phyloP scores from a whole-genome alignment of 23 tunicate genomes.

The Trididemnum clinides region DNA sequence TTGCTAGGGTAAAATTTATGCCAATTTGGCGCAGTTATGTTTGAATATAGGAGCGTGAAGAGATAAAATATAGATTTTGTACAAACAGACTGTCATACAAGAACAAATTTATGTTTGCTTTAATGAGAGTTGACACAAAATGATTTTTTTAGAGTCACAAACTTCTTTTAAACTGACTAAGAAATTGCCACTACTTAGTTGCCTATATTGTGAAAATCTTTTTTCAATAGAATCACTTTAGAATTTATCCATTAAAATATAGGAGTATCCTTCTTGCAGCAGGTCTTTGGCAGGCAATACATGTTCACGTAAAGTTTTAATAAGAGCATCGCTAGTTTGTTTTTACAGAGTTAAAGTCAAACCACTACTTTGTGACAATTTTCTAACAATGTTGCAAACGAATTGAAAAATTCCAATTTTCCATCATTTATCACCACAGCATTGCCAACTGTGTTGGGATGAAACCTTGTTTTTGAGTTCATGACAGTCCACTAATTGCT shows the following conservation, averaged over 20 bases:
- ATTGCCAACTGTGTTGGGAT: constrained; percentile 14
- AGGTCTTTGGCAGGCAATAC: background rate
- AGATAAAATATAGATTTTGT: too few species aligned
- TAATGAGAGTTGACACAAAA: constrained; percentile 5
- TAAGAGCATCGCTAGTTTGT: constrained; percentile 1
- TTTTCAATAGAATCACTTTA: constrained; percentile 30
- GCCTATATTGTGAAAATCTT: constrained; percentile 20
- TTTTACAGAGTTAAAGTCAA: too few species aligned
- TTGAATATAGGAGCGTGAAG: too few species aligned
- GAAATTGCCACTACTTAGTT: constrained; percentile 1
- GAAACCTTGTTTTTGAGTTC: background rate
- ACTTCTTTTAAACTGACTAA: constrained; percentile 14
- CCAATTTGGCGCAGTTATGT: too few species aligned
- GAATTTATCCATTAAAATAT: background rate
- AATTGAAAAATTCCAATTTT: constrained; percentile 12
- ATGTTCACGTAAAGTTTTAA: constrained; percentile 15
- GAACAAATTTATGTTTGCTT: constrained; percentile 14
- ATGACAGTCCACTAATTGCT: constrained; percentile 18
- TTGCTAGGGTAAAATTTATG: too few species aligned
- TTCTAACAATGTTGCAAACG: constrained; percentile 3
- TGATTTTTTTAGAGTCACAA: background rate
- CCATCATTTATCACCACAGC: constrained; percentile 10
- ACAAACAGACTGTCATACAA: too few species aligned
- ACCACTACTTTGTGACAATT: background rate
- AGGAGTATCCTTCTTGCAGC: background rate